Conservation (phyloP, 2,113 vertebrate genomes). For the Enhydra lutris region DNA sequence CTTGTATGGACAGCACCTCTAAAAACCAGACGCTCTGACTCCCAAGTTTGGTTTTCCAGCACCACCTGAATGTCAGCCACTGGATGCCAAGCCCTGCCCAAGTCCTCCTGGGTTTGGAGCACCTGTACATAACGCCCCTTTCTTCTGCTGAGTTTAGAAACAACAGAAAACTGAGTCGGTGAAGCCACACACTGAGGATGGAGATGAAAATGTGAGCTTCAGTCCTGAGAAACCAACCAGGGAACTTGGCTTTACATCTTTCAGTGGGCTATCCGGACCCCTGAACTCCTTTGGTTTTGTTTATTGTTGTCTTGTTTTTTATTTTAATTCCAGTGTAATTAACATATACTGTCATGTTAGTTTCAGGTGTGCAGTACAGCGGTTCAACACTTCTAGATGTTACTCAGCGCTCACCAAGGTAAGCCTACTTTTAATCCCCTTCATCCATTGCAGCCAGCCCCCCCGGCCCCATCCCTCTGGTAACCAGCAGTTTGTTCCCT, state of each 20-base stretch:
- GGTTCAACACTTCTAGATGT: neutral
- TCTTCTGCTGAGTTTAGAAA: neutral
- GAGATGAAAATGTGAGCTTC: neutral
- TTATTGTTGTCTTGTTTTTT: neutral
- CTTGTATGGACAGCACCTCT: neutral
- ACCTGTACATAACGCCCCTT: neutral
- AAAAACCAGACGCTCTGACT: neutral
- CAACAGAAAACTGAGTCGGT: neutral
- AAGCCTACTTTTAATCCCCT: neutral
- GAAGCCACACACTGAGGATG: neutral
- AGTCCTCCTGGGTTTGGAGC: neutral
- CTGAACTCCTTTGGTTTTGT: neutral
- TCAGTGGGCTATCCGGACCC: neutral
- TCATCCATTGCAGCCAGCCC: neutral
- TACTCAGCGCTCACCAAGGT: neutral
- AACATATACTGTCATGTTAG: neutral
- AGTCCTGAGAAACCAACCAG: neutral
- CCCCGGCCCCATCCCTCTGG: neutral
- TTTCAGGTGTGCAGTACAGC: neutral
- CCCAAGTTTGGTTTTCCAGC: neutral
- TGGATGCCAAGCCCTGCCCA: accelerated
- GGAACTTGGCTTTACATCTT: neutral
- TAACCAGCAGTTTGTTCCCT: neutral
- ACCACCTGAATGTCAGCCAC: neutral
- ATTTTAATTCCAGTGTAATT: neutral